A percentile compares a stretch with the other conserved stretches of the same genome.
Evolutionary conservation across 2,888 invertebrate genomes (phyloP).

Genomic region (Epicampocera succincta): DNA sequence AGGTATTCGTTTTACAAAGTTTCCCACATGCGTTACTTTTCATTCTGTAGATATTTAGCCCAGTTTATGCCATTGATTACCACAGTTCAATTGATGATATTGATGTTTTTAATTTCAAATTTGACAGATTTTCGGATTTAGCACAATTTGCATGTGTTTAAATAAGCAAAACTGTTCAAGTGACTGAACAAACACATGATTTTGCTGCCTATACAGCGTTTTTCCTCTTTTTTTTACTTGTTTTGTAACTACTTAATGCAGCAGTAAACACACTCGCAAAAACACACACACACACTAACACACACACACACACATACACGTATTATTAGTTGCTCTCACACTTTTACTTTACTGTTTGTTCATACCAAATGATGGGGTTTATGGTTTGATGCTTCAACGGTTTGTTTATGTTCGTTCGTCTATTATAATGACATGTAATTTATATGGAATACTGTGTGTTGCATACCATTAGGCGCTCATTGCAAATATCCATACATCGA

Average conservation of each 20-base stretch:
- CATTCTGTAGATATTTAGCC: too few species aligned
- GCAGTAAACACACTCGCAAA: slow-evolving; percentile 5
- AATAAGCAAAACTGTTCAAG: slow-evolving; percentile 29
- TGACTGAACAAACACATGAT: slow-evolving; percentile 12
- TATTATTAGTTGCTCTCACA: neutral
- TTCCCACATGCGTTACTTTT: too few species aligned
- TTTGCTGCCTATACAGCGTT: slow-evolving; percentile 1
- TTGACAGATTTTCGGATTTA: slow-evolving; percentile 40
- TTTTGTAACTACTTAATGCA: slow-evolving; percentile 38
- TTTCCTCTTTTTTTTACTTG: neutral
- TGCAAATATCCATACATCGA: too few species aligned
- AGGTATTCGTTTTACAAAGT: too few species aligned
- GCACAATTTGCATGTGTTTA: slow-evolving; percentile 3
- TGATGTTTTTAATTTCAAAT: slow-evolving; percentile 62
- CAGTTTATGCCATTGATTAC: slow-evolving; percentile 1
- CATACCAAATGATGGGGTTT: slow-evolving; percentile 53
- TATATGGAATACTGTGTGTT: slow-evolving; percentile 36
- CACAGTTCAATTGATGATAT: slow-evolving; percentile 9
- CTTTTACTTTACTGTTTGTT: slow-evolving; percentile 7
- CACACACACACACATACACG: neutral
- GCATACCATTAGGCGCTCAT: slow-evolving; percentile 40
- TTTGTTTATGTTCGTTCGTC: slow-evolving; percentile 43
- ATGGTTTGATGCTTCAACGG: slow-evolving; percentile 63
- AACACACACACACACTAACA: neutral
- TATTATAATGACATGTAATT: slow-evolving; percentile 52